Evolutionary conservation across 1,140 invertebrate species (phyloP).

Genomic region (Drosophila navojoa): DNA sequence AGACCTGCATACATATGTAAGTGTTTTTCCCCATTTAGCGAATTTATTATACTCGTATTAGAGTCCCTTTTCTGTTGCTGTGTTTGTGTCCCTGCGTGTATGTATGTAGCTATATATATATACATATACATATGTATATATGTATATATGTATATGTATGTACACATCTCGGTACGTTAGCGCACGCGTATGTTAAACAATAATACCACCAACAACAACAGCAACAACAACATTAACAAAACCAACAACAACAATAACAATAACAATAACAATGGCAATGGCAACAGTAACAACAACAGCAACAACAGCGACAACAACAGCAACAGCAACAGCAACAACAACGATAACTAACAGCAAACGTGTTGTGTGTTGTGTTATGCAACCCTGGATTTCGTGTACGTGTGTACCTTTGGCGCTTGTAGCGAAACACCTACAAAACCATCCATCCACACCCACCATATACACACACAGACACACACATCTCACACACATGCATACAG

Average conservation of each 20-base stretch:
- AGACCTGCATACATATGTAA: slow-evolving; percentile 43
- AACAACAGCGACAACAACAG: slow-evolving; percentile 22
- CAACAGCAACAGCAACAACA: slow-evolving; percentile 20
- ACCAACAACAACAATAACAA: slow-evolving; percentile 11
- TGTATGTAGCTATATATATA: slow-evolving; percentile 15
- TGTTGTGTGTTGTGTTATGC: slow-evolving; percentile 83
- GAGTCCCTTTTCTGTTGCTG: slow-evolving; percentile 36
- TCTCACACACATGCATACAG: slow-evolving; percentile 42
- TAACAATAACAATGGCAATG: slow-evolving; percentile 21
- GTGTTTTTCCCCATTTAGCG: slow-evolving; percentile 75
- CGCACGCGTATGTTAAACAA: slow-evolving; percentile 72
- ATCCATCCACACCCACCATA: slow-evolving; percentile 12
- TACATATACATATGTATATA: slow-evolving; percentile 21
- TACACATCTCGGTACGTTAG: slow-evolving; percentile 49
- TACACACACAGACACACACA: slow-evolving; percentile 26
- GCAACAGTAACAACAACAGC: slow-evolving; percentile 28
- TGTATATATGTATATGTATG: slow-evolving; percentile 17
- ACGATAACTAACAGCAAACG: slow-evolving; percentile 53
- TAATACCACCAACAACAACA: slow-evolving; percentile 40
- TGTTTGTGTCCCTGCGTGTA: slow-evolving; percentile 25
- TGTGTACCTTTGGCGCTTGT: slow-evolving; percentile 81
- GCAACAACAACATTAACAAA: slow-evolving; percentile 21
- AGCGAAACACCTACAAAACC: slow-evolving; percentile 63
- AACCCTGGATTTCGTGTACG: slow-evolving; percentile 84
- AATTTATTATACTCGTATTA: slow-evolving; percentile 70